These are phyloP conservation scores for Chloroclysta siterata DNA, from an alignment of 2,888 invertebrate species.

Conservation along the genomic window DNA sequence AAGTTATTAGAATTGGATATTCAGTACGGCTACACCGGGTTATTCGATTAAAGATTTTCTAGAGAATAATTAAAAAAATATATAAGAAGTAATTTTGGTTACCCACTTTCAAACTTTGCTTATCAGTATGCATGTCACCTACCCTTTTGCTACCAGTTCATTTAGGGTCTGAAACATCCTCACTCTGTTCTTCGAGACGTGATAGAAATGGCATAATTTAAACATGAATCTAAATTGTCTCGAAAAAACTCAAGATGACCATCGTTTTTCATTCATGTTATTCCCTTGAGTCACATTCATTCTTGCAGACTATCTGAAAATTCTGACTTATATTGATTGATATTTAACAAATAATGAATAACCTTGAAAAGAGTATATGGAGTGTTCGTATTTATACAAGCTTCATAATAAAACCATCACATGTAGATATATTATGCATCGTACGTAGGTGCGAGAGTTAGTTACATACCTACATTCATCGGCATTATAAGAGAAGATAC, in stretches of 20 bases:
- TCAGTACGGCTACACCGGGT: no score
- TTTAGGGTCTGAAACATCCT: neutral
- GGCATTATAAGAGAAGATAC: no score
- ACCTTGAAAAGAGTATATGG: no score
- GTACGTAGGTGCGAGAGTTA: no score
- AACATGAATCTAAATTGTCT: neutral
- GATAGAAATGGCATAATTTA: conserved; percentile 11
- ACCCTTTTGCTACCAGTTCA: neutral
- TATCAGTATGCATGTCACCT: neutral
- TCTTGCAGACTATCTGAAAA: neutral
- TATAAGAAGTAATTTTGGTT: neutral
- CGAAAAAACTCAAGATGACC: neutral
- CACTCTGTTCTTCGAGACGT: neutral
- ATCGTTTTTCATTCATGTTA: neutral
- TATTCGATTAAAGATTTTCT: no score
- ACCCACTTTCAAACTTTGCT: neutral
- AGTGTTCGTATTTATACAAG: no score
- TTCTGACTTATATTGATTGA: neutral
- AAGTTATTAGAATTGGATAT: no score
- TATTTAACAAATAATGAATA: no score
- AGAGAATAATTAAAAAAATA: no score
- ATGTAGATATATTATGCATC: no score
- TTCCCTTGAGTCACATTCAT: neutral
- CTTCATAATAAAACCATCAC: no score
- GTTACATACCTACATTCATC: no score